Conservation (phyloP, 2,113 vertebrate species). For the Syngnathoides biaculeatus region DNA sequence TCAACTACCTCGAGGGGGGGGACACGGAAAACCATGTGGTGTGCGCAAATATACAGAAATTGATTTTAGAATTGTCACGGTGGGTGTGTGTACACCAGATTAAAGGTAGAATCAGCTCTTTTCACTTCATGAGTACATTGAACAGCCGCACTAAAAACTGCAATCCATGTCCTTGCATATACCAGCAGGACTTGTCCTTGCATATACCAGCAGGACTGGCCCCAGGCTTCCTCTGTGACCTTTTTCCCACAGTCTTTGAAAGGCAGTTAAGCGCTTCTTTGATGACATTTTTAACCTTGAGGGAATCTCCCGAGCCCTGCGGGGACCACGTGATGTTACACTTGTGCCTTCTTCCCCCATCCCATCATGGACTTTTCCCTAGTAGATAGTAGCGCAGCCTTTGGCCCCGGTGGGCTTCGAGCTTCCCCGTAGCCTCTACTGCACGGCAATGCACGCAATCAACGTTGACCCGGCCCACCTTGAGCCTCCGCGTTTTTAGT, state of each 20-base stretch:
- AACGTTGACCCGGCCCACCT: constrained; percentile 64
- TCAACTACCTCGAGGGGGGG: constrained; percentile 44
- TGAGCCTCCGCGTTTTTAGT: constrained; percentile 60
- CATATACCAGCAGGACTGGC: constrained; percentile 17
- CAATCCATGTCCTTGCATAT: constrained; percentile 18
- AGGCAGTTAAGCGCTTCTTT: constrained; percentile 9
- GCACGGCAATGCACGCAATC: constrained; percentile 44
- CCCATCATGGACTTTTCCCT: not conserved
- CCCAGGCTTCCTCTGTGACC: constrained; percentile 11
- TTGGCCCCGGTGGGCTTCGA: constrained; percentile 38
- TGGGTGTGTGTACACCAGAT: constrained; percentile 13
- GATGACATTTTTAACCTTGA: constrained; percentile 11
- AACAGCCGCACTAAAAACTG: no score
- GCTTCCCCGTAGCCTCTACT: constrained; percentile 33
- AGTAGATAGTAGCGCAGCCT: constrained; percentile 17
- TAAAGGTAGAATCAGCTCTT: constrained; percentile 46
- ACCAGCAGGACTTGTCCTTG: constrained; percentile 17
- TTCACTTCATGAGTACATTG: constrained; percentile 20
- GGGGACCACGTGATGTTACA: not conserved
- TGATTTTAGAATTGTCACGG: constrained; percentile 39
- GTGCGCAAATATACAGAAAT: constrained; percentile 19
- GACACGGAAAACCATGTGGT: constrained; percentile 19
- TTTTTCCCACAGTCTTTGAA: constrained; percentile 6
- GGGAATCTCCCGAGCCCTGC: not conserved
- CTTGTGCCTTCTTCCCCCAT: not conserved